Evolutionary conservation across 2,113 vertebrate genomes (phyloP).

Genomic region (Saccopteryx bilineata): DNA sequence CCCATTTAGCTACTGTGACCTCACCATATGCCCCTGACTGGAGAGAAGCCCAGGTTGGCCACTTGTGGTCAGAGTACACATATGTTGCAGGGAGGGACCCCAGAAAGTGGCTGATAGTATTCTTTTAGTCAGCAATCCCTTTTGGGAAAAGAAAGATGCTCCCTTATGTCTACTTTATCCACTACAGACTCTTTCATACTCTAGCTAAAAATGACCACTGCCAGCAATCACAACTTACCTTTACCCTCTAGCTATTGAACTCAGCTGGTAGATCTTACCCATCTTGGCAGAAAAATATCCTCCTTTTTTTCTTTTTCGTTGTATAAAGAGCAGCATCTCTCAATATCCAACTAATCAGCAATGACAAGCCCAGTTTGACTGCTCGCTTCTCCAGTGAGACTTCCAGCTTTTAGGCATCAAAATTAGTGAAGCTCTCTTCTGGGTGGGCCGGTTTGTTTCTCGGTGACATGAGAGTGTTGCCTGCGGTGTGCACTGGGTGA

Average conservation of each 20-base stretch:
- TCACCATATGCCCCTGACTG: slow-evolving; percentile 78
- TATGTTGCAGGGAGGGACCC: slow-evolving; percentile 38
- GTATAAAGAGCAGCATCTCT: slow-evolving; percentile 19
- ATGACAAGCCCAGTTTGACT: slow-evolving; percentile 70
- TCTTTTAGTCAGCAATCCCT: background rate
- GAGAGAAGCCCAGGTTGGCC: slow-evolving; percentile 73
- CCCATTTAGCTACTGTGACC: slow-evolving; percentile 66
- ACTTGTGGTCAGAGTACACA: slow-evolving; percentile 67
- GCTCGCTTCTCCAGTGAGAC: slow-evolving; percentile 61
- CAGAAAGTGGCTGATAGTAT: background rate
- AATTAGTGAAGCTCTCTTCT: slow-evolving; percentile 67
- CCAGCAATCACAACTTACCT: background rate
- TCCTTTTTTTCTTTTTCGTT: slow-evolving; percentile 19
- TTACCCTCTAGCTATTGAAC: background rate
- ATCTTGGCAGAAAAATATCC: background rate
- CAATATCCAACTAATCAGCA: slow-evolving; percentile 62
- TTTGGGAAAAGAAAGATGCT: slow-evolving; percentile 6
- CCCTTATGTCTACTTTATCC: background rate
- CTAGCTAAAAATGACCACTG: background rate
- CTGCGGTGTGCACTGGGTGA: slow-evolving; percentile 16
- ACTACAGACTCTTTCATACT: background rate
- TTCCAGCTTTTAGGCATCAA: slow-evolving; percentile 77
- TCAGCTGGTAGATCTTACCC: background rate
- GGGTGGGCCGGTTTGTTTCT: slow-evolving; percentile 75
- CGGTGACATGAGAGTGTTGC: slow-evolving; percentile 68